Evolutionary conservation across 2,888 invertebrate species (phyloP).

Genomic region (Drosophila antonietae): DNA sequence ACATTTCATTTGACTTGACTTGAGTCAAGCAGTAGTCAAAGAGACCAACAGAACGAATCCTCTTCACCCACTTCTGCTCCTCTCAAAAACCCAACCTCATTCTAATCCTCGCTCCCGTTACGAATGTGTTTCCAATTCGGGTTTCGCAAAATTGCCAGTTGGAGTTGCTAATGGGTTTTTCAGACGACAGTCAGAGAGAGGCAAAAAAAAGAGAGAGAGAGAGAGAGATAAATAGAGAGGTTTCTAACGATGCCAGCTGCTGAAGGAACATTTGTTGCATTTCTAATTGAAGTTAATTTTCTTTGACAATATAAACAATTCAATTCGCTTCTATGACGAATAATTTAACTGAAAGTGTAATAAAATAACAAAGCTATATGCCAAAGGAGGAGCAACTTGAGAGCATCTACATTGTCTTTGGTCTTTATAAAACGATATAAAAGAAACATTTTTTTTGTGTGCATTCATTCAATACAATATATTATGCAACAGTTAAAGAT

Average conservation of each 20-base stretch:
- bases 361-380: not conserved
- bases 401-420: no score
- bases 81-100: not conserved
- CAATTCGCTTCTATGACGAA: constrained; percentile 24
- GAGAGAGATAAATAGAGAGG: constrained; percentile 4
- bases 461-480: no score
- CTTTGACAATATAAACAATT: constrained; percentile 49
- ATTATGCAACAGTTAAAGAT: no score
- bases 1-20: constrained; percentile 76
- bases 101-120: constrained; percentile 2
- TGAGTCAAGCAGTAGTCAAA: constrained; percentile 60
- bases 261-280: not conserved
- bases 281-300: constrained; percentile 57
- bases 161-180: constrained; percentile 52
- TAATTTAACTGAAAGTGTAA: not conserved
- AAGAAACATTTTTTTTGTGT: no score
- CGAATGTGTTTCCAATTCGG: constrained; percentile 54
- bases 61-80: not conserved
- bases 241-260: constrained; percentile 13
- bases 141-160: constrained; percentile 44
- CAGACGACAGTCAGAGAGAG: constrained; percentile 26
- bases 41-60: constrained; percentile 36
- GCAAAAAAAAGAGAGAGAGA: not conserved
- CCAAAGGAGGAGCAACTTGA: no score
- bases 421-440: not conserved